Base-by-base conservation (phyloP, 2,888 invertebrate genomes). In the Leucozona laternaria region DNA sequence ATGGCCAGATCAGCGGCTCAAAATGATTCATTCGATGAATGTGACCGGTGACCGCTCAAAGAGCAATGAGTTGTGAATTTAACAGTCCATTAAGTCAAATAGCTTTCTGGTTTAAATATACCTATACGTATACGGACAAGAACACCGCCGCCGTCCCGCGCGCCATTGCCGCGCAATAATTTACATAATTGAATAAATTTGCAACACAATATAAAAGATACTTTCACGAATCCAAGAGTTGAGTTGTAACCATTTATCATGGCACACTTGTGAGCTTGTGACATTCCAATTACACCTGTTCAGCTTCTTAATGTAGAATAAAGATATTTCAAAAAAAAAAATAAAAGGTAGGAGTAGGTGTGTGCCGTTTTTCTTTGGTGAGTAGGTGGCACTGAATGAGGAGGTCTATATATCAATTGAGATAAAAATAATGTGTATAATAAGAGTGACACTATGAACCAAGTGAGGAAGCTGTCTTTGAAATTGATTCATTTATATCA, bases 231-330 rank as follows among this genome's bases (percentile, higher is more conserved):
- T 53, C 58, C 8, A 66, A 53, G 68, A 75, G 79, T 75, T 84
- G 79, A 84, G 79, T 68, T 80, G 77, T 70, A 78, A 78, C 85
- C 81, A 85, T 85, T 81, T 77, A 80, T 85, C 85, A 85, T 77
- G 77, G 85, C 37, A 72, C 73, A 81, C 77, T 85, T 85, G 85
- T 85, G 85, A 81, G 78, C 77, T 85, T 85, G 85, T 85, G 85
- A 81, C 85, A 85, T 81, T 85, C 85, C 80, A 77, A 85, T 85
- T 85, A 81, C 81, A 85, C 77, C 80, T 80, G 85, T 85, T 85
- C 73, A 73, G 77, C 68, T 72, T 68, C 84, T 72, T 72, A 76
- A 58, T 77, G 62, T 79, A 55, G 66, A 80, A 81, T 73, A 60
- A 25, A 80, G 58, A 72, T 66, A 79, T 79, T 71, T 53, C 2